Evolutionary conservation across 1,140 invertebrate genomes (phyloP).

Genomic region (Lethocerus indicus): DNA sequence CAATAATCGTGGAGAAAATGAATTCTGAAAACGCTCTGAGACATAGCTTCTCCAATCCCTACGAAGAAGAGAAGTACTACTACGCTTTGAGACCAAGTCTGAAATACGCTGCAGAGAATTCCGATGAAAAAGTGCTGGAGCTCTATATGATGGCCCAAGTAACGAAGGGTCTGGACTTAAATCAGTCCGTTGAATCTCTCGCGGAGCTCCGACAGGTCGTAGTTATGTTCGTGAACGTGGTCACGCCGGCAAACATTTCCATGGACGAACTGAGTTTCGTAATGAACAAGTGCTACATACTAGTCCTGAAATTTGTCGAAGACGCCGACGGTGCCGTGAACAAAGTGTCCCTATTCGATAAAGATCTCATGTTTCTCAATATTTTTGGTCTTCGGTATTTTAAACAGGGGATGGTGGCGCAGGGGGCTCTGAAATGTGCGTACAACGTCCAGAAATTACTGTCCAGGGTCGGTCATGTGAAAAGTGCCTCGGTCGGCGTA

Average conservation of each 20-base stretch:
- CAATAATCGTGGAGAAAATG: neutral
- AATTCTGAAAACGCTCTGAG: neutral
- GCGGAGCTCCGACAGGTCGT: conserved; percentile 51
- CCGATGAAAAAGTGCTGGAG: conserved; percentile 13
- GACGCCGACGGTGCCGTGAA: conserved; percentile 41
- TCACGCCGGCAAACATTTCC: conserved; percentile 20
- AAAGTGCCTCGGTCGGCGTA: conserved; percentile 40
- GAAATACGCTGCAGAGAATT: conserved; percentile 23
- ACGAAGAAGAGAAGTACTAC: no score
- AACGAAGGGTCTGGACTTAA: conserved; percentile 26
- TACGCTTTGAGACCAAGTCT: conserved; percentile 27
- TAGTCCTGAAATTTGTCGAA: conserved; percentile 33
- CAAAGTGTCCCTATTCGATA: conserved; percentile 53
- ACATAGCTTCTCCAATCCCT: neutral
- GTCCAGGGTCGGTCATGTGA: conserved; percentile 29
- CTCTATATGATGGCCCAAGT: neutral
- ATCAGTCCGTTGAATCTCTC: conserved; percentile 42
- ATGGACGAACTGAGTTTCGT: conserved; percentile 27
- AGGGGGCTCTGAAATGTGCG: conserved; percentile 42
- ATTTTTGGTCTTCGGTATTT: conserved; percentile 49
- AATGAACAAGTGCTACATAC: conserved; percentile 33
- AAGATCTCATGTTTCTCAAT: conserved; percentile 51
- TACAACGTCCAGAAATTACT: conserved; percentile 31
- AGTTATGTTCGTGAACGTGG: conserved; percentile 45
- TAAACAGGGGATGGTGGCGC: conserved; percentile 45